phyloP scores from a whole-genome alignment of 2,888 invertebrate species.

The Gymnoscelis rufifasciata region DNA sequence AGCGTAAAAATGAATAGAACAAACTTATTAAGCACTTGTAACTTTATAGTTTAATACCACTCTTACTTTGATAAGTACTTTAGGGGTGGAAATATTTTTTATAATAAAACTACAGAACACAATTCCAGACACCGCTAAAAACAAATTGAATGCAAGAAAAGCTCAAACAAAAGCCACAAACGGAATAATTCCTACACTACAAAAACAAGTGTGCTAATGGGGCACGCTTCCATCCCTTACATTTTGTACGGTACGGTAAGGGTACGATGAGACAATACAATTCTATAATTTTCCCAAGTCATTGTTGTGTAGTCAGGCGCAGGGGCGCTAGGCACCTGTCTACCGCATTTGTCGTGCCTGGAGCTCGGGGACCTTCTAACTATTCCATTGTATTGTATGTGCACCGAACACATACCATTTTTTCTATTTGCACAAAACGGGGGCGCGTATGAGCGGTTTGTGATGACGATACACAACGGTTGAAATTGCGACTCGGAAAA shows the following conservation, averaged over 20 bases:
- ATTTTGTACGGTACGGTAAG: conserved; percentile 20
- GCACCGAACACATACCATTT: conserved; percentile 47
- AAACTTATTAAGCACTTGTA: too few relatives aligned
- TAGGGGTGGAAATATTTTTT: background rate
- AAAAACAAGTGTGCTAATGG: conserved; percentile 22
- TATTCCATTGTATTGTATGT: conserved; percentile 60
- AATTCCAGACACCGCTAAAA: conserved; percentile 13
- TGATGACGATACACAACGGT: conserved; percentile 22
- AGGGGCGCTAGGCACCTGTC: conserved; percentile 54
- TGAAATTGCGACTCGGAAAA: conserved; percentile 12
- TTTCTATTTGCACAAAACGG: conserved; percentile 41
- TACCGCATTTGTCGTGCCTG: conserved; percentile 45
- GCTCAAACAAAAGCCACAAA: conserved; percentile 16
- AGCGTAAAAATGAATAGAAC: background rate
- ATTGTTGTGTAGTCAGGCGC: conserved; percentile 63
- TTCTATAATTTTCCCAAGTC: conserved; percentile 46
- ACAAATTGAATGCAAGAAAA: conserved; percentile 12
- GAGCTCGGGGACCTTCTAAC: conserved; percentile 46
- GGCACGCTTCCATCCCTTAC: conserved; percentile 16
- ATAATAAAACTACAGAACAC: conserved; percentile 2
- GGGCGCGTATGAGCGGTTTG: conserved; percentile 37
- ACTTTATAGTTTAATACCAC: too few relatives aligned
- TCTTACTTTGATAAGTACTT: too few relatives aligned
- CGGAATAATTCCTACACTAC: conserved; percentile 20
- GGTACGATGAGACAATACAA: conserved; percentile 38